A percentile compares a stretch with the other conserved stretches of the same genome.
Evolutionary conservation across 2,797 vertebrate genomes (phyloP).

Genomic region (Distichodus sexfasciatus): DNA sequence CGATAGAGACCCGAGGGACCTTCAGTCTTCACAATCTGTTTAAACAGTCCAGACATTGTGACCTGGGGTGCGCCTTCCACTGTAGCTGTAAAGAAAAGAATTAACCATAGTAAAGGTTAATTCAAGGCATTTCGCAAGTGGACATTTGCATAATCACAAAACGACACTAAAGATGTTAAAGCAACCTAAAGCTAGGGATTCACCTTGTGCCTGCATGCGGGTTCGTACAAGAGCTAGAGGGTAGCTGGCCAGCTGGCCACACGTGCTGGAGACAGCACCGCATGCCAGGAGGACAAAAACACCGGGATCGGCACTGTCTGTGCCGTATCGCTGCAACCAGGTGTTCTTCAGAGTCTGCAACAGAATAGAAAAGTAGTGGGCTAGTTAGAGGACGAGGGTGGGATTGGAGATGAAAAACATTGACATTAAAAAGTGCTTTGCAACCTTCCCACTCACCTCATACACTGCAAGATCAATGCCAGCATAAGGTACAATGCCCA

Average conservation of each 20-base stretch:
- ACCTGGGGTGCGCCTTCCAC: constrained; percentile 71
- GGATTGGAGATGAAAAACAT: too few species aligned
- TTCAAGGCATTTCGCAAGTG: too few species aligned
- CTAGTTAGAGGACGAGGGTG: neutral
- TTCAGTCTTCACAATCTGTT: constrained; percentile 88
- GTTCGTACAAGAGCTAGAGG: constrained; percentile 91
- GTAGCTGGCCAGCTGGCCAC: constrained; percentile 93
- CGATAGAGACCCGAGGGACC: constrained; percentile 90
- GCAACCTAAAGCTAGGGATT: too few species aligned
- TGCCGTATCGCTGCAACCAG: constrained; percentile 85
- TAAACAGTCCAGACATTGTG: constrained; percentile 88
- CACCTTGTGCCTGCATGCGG: constrained; percentile 97
- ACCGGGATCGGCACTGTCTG: constrained; percentile 79
- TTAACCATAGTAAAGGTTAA: neutral
- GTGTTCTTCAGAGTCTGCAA: constrained; percentile 90
- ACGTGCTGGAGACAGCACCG: constrained; percentile 93
- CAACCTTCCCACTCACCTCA: constrained; percentile 76
- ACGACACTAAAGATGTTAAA: too few species aligned
- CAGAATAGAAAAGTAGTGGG: neutral
- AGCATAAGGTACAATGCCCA: constrained; percentile 95
- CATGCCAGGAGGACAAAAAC: constrained; percentile 90
- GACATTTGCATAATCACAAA: neutral
- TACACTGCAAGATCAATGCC: constrained; percentile 96
- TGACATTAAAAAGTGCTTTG: neutral
- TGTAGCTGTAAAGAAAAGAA: constrained; percentile 66